Conservation (phyloP, 2,797 vertebrate species). For the Diceros bicornis region DNA sequence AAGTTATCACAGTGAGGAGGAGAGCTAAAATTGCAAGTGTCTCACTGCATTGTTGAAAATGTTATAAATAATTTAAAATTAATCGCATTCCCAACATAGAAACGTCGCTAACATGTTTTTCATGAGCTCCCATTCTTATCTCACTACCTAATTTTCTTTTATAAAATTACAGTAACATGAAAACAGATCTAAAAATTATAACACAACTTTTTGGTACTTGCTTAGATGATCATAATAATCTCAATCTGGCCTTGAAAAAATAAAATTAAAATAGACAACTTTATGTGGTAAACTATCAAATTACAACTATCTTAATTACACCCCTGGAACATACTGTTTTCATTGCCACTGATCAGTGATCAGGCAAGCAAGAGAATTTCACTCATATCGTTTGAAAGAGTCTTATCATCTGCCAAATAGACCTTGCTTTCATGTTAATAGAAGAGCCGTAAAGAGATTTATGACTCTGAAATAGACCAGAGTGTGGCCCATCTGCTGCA, state of each 20-base stretch:
- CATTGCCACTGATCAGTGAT: background rate
- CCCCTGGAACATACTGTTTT: background rate
- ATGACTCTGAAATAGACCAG: background rate
- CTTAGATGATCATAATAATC: background rate
- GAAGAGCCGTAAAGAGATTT: conserved; percentile 13
- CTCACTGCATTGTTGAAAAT: background rate
- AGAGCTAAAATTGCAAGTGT: background rate
- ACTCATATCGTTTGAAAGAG: background rate
- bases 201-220: background rate
- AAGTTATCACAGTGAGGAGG: background rate
- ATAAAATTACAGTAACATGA: background rate
- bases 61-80: background rate
- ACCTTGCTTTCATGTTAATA: background rate
- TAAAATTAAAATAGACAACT: background rate
- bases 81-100: background rate
- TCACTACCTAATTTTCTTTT: background rate
- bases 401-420: conserved; percentile 13
- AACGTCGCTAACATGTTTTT: background rate
- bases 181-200: background rate
- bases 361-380: background rate
- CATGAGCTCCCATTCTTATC: background rate
- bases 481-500: background rate
- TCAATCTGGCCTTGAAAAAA: background rate
- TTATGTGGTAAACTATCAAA: background rate
- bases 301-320: background rate